Conservation (phyloP, 2,888 invertebrate species). For the Ichneumon xanthorius region DNA sequence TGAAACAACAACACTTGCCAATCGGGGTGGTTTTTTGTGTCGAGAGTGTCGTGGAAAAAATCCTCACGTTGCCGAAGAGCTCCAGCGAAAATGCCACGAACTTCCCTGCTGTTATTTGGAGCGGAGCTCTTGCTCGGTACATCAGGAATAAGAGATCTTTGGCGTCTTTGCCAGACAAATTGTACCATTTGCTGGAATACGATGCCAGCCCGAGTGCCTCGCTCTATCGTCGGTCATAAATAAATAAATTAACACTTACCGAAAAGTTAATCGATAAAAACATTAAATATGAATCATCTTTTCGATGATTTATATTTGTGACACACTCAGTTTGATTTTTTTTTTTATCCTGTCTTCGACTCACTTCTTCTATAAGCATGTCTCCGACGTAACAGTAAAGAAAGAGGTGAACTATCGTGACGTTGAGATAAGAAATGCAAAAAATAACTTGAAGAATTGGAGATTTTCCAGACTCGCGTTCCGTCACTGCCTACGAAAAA, state of each 20-base stretch:
- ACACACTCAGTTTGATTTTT: neutral
- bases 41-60: neutral
- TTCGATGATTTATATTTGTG: neutral
- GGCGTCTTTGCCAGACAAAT: slow-evolving; percentile 59
- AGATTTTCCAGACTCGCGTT: slow-evolving; percentile 20
- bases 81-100: slow-evolving; percentile 66
- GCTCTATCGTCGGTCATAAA: slow-evolving; percentile 48
- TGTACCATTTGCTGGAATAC: slow-evolving; percentile 71
- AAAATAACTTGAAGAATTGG: slow-evolving; percentile 55
- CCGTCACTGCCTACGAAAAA: slow-evolving; percentile 2
- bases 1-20: slow-evolving; percentile 6
- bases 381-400: slow-evolving; percentile 63
- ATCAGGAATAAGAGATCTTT: slow-evolving; percentile 66
- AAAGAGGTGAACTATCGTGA: slow-evolving; percentile 57
- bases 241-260: slow-evolving; percentile 1
- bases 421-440: slow-evolving; percentile 42
- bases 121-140: slow-evolving; percentile 63
- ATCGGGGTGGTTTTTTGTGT: neutral
- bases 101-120: slow-evolving; percentile 70
- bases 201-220: slow-evolving; percentile 61
- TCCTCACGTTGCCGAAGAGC: slow-evolving; percentile 64
- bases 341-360: neutral
- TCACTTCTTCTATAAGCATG: slow-evolving; percentile 51
- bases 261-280: neutral
- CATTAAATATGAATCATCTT: neutral